Conservation (phyloP, 2,888 invertebrate species). For the Platerodrilus igneus region DNA sequence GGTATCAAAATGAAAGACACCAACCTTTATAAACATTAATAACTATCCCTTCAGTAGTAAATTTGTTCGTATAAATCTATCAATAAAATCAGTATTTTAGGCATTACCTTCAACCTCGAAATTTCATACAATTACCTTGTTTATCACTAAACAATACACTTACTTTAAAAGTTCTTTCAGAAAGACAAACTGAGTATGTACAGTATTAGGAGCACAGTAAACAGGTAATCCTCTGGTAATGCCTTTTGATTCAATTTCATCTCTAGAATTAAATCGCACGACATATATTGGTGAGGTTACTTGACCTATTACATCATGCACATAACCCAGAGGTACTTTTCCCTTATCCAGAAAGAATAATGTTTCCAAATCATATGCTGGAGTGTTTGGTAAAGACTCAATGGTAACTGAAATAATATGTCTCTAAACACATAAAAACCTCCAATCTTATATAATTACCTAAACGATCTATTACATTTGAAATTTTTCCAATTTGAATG, state of each 20-base stretch:
- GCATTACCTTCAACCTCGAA: no score
- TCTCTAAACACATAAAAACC: background rate
- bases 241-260: slow-evolving; percentile 67
- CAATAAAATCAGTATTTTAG: no score
- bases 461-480: slow-evolving; percentile 67
- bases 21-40: no score
- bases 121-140: no score
- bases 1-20: no score
- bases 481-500: slow-evolving; percentile 66
- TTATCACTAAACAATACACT: no score
- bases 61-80: no score
- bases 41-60: no score
- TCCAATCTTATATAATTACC: slow-evolving; percentile 46
- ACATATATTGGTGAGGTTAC: slow-evolving; percentile 82
- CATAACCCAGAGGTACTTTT: slow-evolving; percentile 67
- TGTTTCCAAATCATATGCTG: slow-evolving; percentile 81
- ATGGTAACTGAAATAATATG: slow-evolving; percentile 63
- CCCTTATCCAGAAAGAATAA: slow-evolving; percentile 81
- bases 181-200: slow-evolving; percentile 73
- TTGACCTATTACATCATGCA: slow-evolving; percentile 90
- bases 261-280: slow-evolving; percentile 78
- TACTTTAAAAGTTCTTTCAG: slow-evolving; percentile 68
- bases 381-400: slow-evolving; percentile 63
- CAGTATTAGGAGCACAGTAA: slow-evolving; percentile 75
- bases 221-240: slow-evolving; percentile 67